Conservation (phyloP, 2,113 vertebrate genomes). For the Cebidichthys violaceus region DNA sequence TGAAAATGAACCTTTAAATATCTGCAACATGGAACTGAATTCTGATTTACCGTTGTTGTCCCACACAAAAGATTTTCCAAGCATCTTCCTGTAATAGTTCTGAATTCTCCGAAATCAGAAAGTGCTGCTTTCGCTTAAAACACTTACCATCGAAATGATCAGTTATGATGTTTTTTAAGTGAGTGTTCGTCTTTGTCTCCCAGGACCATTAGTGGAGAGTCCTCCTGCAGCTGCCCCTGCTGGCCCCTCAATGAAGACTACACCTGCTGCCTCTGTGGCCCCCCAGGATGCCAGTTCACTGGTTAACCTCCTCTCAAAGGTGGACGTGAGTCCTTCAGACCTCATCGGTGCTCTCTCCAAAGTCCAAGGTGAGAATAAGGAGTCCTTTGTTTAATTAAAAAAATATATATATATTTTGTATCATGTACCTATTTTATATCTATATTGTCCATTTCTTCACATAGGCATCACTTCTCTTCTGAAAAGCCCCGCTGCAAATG, state of each 20-base stretch:
- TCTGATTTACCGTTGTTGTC: no score
- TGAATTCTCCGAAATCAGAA: not conserved
- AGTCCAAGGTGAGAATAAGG: conserved; percentile 88
- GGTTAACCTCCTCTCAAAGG: conserved; percentile 92
- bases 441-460: conserved; percentile 11
- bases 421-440: no score
- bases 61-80: no score
- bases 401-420: no score
- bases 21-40: not conserved
- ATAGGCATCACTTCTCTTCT: conserved; percentile 89
- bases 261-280: conserved; percentile 63
- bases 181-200: conserved; percentile 7
- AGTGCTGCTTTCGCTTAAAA: not conserved
- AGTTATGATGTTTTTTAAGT: not conserved
- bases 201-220: conserved; percentile 48
- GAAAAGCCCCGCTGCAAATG: conserved; percentile 64
- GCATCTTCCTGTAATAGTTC: not conserved
- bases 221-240: conserved; percentile 73
- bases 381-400: not conserved
- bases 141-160: not conserved
- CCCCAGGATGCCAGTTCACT: conserved; percentile 84
- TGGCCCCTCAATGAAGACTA: conserved; percentile 77
- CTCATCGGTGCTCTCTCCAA: conserved; percentile 93
- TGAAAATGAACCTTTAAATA: not conserved
- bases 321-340: conserved; percentile 91